Evolutionary conservation across 2,797 vertebrate species (phyloP).

Genomic region (Chaetophractus vellerosus): DNA sequence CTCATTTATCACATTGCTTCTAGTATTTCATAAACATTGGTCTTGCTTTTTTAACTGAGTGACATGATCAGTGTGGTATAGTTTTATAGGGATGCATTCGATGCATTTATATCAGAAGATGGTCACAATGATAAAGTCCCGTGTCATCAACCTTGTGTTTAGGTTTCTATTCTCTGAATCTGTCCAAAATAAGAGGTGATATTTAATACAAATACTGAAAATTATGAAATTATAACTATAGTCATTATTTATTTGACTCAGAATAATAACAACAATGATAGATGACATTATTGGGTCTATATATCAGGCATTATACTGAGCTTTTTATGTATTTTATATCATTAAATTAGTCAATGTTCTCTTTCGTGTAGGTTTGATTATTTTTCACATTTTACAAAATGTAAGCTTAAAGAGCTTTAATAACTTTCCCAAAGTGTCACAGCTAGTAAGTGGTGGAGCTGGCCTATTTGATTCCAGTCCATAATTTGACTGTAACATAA

Average conservation of each 20-base stretch:
- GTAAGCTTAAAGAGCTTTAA: not conserved
- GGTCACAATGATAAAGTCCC: not conserved
- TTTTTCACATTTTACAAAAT: not conserved
- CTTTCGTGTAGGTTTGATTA: not conserved
- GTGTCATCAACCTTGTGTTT: not conserved
- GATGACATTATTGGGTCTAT: not conserved
- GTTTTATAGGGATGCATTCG: not conserved
- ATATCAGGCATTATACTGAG: not conserved
- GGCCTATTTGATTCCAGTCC: not conserved
- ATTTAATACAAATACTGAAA: not conserved
- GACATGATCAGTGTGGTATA: not conserved
- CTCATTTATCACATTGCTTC: not conserved
- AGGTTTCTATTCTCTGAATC: not conserved
- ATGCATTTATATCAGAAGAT: not conserved
- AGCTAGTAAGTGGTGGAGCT: not conserved
- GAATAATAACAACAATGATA: not conserved
- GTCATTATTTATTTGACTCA: conserved; percentile 32
- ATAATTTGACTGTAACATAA: too few species aligned
- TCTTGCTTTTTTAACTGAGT: not conserved
- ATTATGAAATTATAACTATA: not conserved
- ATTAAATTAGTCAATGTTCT: conserved; percentile 8
- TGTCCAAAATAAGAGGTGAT: conserved; percentile 19
- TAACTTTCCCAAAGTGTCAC: not conserved
- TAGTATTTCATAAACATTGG: not conserved
- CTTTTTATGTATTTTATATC: not conserved